Conservation (phyloP, 2,888 invertebrate species). For the Stenurella melanura region DNA sequence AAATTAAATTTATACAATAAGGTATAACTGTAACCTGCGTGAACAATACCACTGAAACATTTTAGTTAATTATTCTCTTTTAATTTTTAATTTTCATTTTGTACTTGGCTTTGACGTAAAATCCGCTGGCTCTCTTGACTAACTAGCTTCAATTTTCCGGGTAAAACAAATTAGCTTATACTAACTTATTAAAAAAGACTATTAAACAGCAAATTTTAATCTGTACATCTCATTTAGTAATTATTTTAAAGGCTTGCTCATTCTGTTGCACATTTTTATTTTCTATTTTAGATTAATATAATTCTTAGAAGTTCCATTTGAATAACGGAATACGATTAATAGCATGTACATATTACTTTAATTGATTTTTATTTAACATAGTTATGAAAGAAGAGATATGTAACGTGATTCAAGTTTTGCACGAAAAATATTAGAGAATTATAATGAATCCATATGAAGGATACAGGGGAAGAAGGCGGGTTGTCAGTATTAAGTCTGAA, state of each 20-base stretch:
- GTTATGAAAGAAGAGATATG: too few relatives aligned
- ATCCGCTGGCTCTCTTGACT: neutral
- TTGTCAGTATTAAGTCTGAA: too few relatives aligned
- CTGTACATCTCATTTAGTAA: too few relatives aligned
- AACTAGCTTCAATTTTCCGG: neutral
- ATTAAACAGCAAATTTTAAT: neutral
- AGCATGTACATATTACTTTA: too few relatives aligned
- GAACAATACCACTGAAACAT: neutral
- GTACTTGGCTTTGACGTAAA: neutral
- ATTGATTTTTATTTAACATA: too few relatives aligned
- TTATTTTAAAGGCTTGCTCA: too few relatives aligned
- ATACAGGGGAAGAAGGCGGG: too few relatives aligned
- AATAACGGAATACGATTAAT: neutral
- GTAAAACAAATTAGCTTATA: slow-evolving; percentile 4
- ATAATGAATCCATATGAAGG: too few relatives aligned
- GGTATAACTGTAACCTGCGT: neutral
- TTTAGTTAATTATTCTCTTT: neutral
- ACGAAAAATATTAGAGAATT: too few relatives aligned
- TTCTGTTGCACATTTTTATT: too few relatives aligned
- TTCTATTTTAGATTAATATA: too few relatives aligned
- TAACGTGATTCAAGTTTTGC: too few relatives aligned
- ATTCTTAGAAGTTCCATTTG: neutral
- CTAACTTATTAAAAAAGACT: neutral
- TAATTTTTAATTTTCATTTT: slow-evolving; percentile 2
- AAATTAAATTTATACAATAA: neutral